phyloP scores from a whole-genome alignment of 2,113 vertebrate species.

The Tretioscincus oriximinensis region DNA sequence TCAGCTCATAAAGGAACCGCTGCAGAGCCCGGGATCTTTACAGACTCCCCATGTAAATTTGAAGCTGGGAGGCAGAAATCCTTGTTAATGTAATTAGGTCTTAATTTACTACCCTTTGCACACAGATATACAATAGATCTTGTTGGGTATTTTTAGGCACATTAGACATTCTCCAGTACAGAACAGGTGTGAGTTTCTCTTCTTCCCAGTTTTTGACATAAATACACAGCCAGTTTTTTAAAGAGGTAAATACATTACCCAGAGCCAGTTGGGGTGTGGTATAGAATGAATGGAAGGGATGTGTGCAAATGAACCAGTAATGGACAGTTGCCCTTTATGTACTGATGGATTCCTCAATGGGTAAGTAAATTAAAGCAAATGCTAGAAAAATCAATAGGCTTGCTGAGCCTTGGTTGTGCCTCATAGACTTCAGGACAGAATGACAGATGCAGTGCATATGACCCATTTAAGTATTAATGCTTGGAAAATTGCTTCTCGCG shows the following conservation, averaged over 20 bases:
- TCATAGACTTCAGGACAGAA: constrained; percentile 87
- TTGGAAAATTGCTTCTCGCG: constrained; percentile 76
- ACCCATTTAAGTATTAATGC: constrained; percentile 86
- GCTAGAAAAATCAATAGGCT: constrained; percentile 88
- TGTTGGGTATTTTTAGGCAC: constrained; percentile 81
- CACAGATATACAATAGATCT: constrained; percentile 92
- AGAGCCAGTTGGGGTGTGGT: constrained; percentile 27
- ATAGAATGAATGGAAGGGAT: constrained; percentile 65
- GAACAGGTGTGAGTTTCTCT: constrained; percentile 90
- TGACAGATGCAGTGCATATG: constrained; percentile 89
- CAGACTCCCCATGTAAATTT: constrained; percentile 85
- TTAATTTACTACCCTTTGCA: constrained; percentile 92
- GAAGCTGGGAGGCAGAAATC: constrained; percentile 92
- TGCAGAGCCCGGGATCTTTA: constrained; percentile 86
- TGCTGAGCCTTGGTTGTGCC: constrained; percentile 85
- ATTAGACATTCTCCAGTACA: constrained; percentile 82
- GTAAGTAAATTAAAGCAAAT: constrained; percentile 90
- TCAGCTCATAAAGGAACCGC: constrained; percentile 94
- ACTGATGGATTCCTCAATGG: constrained; percentile 86
- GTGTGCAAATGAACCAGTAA: constrained; percentile 82
- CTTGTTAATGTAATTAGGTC: constrained; percentile 96
- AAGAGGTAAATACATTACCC: constrained; percentile 74
- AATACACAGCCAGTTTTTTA: constrained; percentile 71
- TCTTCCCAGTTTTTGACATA: constrained; percentile 73
- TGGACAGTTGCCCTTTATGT: constrained; percentile 87